These are phyloP conservation scores for Archips xylosteana DNA, from an alignment of 2,888 invertebrate genomes.

Conservation along the genomic window DNA sequence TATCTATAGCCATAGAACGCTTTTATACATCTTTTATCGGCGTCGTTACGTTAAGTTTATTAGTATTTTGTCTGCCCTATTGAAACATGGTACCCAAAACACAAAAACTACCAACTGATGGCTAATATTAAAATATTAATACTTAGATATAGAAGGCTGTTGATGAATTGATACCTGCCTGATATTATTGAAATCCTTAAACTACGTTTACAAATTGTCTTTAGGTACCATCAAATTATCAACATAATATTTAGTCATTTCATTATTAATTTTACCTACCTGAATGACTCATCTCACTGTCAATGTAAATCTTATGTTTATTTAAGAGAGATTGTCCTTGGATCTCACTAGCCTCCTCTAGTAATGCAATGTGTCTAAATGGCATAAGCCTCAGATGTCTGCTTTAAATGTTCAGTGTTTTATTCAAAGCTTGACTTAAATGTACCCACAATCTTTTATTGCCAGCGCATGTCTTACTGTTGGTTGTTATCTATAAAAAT, in stretches of 20 bases:
- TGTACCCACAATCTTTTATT: background rate
- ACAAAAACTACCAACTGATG: background rate
- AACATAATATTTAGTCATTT: background rate
- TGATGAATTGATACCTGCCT: background rate
- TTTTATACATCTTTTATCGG: too few relatives aligned
- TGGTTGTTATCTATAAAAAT: background rate
- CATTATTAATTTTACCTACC: background rate
- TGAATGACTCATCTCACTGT: too few relatives aligned
- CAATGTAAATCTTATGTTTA: background rate
- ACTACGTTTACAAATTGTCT: background rate
- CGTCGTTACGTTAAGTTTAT: too few relatives aligned
- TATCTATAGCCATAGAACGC: background rate
- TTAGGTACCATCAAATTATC: background rate
- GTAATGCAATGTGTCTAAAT: background rate
- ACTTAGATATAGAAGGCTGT: background rate
- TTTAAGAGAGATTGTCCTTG: background rate
- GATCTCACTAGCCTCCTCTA: background rate
- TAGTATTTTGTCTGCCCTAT: too few relatives aligned
- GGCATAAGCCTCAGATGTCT: constrained; percentile 10
- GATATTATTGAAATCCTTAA: background rate
- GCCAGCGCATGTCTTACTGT: background rate
- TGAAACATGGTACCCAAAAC: background rate
- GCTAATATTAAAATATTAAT: background rate
- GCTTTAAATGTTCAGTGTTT: constrained; percentile 14
- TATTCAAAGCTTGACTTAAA: background rate